These are phyloP conservation scores for Ramphastos sulfuratus DNA, from an alignment of 2,113 vertebrate species.

Conservation along the genomic window DNA sequence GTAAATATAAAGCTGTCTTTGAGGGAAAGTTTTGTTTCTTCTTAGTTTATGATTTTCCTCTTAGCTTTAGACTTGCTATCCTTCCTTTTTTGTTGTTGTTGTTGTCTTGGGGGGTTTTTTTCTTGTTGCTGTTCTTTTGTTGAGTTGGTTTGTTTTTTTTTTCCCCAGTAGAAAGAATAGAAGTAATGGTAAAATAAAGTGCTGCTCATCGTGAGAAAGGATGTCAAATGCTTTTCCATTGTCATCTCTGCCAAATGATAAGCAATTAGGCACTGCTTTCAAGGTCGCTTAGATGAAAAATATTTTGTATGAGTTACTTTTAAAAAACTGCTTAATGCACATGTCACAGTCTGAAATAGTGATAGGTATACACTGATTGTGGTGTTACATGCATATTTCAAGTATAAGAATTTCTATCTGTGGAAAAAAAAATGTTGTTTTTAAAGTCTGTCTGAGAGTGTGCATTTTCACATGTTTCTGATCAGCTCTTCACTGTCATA, in stretches of 20 bases:
- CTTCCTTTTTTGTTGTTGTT: neutral
- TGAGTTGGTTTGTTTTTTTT: neutral
- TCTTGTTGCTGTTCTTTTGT: too few relatives aligned
- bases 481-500: neutral
- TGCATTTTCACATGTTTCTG: neutral
- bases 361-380: neutral
- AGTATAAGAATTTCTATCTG: neutral
- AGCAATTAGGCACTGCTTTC: conserved; percentile 44
- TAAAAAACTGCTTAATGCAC: neutral
- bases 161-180: neutral
- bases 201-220: neutral
- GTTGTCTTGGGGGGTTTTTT: too few relatives aligned
- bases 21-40: neutral
- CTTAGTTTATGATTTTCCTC: neutral
- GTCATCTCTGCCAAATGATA: conserved; percentile 7
- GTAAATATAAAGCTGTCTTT: neutral
- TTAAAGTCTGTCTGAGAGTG: neutral
- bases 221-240: neutral
- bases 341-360: neutral
- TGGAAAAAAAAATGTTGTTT: neutral
- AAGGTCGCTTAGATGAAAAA: conserved; percentile 19
- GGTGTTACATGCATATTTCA: neutral
- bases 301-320: neutral
- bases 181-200: conserved; percentile 22
- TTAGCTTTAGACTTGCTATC: neutral